Percentiles rank a stretch among this genome's conserved stretches.
Conservation (phyloP, 2,888 invertebrate species). For the Selenia dentaria region DNA sequence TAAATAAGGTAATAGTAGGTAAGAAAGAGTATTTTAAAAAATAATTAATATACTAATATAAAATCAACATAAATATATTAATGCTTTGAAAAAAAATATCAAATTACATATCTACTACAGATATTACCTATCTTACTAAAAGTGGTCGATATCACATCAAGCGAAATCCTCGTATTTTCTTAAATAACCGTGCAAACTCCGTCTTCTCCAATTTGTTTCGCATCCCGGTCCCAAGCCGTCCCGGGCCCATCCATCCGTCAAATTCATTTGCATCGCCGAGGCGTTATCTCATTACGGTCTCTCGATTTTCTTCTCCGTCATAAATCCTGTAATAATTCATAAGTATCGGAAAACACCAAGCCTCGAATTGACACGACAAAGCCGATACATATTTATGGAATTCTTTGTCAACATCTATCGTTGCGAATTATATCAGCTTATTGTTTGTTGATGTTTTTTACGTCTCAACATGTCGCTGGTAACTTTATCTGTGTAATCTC, state of each 20-base stretch:
- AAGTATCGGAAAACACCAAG: conserved; percentile 44
- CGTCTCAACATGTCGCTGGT: conserved; percentile 8
- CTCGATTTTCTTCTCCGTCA: conserved; percentile 50
- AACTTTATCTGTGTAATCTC: not conserved
- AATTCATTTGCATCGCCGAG: conserved; percentile 72
- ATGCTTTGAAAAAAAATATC: no score
- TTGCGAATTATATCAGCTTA: conserved; percentile 21
- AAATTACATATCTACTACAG: no score
- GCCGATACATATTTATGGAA: conserved; percentile 50
- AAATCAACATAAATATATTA: no score
- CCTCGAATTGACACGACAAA: conserved; percentile 34
- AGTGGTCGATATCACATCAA: conserved; percentile 48
- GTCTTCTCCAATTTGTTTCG: conserved; percentile 59
- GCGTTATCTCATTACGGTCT: conserved; percentile 71
- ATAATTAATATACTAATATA: no score
- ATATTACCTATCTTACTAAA: no score
- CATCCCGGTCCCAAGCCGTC: conserved; percentile 41
- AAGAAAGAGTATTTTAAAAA: no score
- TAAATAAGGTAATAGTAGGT: no score
- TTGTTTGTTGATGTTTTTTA: conserved; percentile 18
- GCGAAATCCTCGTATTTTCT: conserved; percentile 47
- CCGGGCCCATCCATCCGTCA: conserved; percentile 49
- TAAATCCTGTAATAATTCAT: conserved; percentile 54
- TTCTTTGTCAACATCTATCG: conserved; percentile 40
- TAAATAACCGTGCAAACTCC: conserved; percentile 60